Percentiles rank a stretch among this genome's conserved stretches.
Conservation (phyloP, 2,888 invertebrate genomes). For the Temnothorax unifasciatus region DNA sequence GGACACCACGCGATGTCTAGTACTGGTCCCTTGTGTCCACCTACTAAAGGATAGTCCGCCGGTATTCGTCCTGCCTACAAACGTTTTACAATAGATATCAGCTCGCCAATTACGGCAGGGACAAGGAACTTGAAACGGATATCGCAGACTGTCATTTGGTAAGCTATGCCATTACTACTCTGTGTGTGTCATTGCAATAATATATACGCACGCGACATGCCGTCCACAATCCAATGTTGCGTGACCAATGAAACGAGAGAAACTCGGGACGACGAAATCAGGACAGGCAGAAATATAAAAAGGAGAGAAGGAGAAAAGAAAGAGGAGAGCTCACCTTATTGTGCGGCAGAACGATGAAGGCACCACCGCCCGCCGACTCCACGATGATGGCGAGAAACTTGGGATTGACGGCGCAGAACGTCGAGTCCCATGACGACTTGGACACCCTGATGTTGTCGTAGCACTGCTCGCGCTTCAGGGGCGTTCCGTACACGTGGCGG, state of each 20-base stretch:
- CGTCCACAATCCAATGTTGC: not conserved
- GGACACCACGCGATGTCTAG: constrained; percentile 99
- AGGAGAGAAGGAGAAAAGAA: not conserved
- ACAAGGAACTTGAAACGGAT: not conserved
- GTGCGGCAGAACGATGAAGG: constrained; percentile 97
- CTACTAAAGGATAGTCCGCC: constrained; percentile 97
- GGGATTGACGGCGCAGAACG: constrained; percentile 99
- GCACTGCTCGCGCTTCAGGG: constrained; percentile 97
- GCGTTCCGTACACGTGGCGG: constrained; percentile 97
- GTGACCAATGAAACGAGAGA: not conserved
- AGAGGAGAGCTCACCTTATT: constrained; percentile 90
- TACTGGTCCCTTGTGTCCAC: constrained; percentile 98
- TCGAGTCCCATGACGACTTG: constrained; percentile 99
- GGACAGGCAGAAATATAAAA: constrained; percentile 11
- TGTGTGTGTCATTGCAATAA: not conserved
- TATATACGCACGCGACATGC: not conserved
- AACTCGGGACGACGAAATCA: not conserved
- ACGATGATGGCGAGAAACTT: constrained; percentile 99
- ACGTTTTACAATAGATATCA: constrained; percentile 26
- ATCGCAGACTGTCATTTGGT: constrained; percentile 10
- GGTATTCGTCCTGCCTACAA: constrained; percentile 96
- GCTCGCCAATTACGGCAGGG: not conserved
- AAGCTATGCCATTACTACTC: not conserved
- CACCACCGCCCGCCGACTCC: constrained; percentile 98
- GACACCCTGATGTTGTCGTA: constrained; percentile 99